These are phyloP conservation scores for Nothoprocta perdicaria DNA, from an alignment of 2,113 vertebrate species.

Conservation along the genomic window DNA sequence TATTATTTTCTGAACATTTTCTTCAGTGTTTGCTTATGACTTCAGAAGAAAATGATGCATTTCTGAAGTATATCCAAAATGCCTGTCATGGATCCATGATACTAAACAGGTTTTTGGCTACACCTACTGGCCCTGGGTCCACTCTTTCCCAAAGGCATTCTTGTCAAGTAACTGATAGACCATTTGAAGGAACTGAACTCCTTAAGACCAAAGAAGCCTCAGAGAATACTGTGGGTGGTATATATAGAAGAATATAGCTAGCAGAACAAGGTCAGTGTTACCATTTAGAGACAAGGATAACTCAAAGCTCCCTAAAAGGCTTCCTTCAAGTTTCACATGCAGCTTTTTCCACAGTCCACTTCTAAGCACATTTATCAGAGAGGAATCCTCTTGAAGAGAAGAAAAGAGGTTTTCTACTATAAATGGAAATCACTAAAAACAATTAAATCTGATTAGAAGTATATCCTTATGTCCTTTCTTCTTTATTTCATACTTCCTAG, in stretches of 20 bases:
- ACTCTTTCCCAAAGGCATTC: not conserved
- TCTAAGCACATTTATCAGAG: not conserved
- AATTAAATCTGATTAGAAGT: not conserved
- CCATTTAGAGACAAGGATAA: not conserved
- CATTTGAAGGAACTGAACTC: not conserved
- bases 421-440: not conserved
- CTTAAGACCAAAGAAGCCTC: not conserved
- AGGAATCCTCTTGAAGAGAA: not conserved
- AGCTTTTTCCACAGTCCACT: not conserved
- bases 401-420: not conserved
- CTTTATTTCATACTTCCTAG: not conserved
- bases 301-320: not conserved
- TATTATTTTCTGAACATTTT: not conserved
- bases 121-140: not conserved
- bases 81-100: not conserved
- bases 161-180: not conserved
- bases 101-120: not conserved
- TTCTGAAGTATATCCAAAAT: not conserved
- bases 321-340: not conserved
- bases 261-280: not conserved
- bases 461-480: not conserved
- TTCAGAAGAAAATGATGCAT: not conserved
- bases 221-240: not conserved
- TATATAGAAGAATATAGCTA: not conserved
- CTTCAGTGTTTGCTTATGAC: not conserved